These are phyloP conservation scores for Cepaea hortensis DNA, from an alignment of 2,888 invertebrate species.

Conservation along the genomic window DNA sequence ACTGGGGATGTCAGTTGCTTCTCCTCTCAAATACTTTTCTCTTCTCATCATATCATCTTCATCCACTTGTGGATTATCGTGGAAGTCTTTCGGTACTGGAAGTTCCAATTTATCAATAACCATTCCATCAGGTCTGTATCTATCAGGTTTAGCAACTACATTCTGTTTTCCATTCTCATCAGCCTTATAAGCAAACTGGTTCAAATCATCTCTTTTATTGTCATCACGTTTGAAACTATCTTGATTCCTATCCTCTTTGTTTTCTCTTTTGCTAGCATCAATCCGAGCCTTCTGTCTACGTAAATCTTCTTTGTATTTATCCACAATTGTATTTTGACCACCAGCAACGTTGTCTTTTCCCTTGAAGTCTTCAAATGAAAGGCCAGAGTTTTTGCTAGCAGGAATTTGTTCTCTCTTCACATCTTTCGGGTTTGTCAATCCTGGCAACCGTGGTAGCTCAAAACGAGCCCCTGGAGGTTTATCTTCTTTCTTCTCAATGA, in stretches of 20 bases:
- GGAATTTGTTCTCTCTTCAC: neutral
- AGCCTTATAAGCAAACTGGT: neutral
- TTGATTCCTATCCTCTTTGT: neutral
- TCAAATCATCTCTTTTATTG: neutral
- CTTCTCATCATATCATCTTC: slow-evolving; percentile 30
- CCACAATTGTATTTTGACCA: neutral
- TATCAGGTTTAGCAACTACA: neutral
- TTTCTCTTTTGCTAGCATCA: neutral
- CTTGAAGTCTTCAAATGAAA: neutral
- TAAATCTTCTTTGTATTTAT: neutral
- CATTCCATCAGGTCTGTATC: neutral
- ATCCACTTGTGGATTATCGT: slow-evolving; percentile 10
- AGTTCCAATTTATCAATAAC: neutral
- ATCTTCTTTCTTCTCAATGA: neutral
- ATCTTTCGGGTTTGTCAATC: neutral
- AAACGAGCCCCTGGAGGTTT: neutral
- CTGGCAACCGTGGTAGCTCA: neutral
- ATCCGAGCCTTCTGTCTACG: neutral
- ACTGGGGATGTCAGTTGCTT: neutral
- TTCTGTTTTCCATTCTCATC: neutral
- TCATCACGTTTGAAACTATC: neutral
- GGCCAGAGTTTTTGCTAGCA: neutral
- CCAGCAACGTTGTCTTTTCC: neutral
- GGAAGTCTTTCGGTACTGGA: neutral
- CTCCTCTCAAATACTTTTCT: slow-evolving; percentile 5